Evolutionary conservation across 1,140 invertebrate genomes (phyloP), one percentile per base, ranked within the genome.

Genomic region (Bactericera cockerelli): DNA sequence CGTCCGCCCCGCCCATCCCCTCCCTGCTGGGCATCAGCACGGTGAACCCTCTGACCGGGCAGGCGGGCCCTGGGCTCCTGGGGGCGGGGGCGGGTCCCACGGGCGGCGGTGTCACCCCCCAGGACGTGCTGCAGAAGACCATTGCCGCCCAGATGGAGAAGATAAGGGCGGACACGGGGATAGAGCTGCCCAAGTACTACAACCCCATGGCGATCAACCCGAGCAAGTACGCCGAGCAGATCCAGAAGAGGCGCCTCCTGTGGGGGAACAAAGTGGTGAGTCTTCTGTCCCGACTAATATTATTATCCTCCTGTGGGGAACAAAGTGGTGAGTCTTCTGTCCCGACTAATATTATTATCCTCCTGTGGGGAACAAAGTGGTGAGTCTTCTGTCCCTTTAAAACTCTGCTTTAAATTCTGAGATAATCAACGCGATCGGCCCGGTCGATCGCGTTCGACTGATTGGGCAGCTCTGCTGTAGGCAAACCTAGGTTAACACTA

Each of bases 181-280:
- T 64, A 14, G 56, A 59, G 21, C 61, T 68, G 54, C 80, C 78
- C 26, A 77, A 77, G 63, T 93, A 87, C 72, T 92, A 89, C 66
- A 92, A 90, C 72, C 86, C 89, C 13, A 70, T 78, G 2, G 81
- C 83, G 21, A 80, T 87, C 6, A 86, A 87, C 65, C 81, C 87
- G 53, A 79, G 82, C 42, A 88, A 89, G 65, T 89, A 91, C 69
- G 85, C 89, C 14, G 87, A 94, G 65, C 81, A 89, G 71, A 82
- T 89, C 53, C 86, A 93, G 66, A 93, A 94, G 69, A 77, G 92
- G 55, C 65, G 63, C 61, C 59, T 67, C 3, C 56, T 67, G 14
- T 67, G 66, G 66, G 64, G 65, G 1, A 65, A 63, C 39, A 64
- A 63, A 38, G 57, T 62, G 57, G 39, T 39, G 59, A 63, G 49